phyloP scores from a whole-genome alignment of 2,113 vertebrate genomes.

The Nothoprocta pentlandii region DNA sequence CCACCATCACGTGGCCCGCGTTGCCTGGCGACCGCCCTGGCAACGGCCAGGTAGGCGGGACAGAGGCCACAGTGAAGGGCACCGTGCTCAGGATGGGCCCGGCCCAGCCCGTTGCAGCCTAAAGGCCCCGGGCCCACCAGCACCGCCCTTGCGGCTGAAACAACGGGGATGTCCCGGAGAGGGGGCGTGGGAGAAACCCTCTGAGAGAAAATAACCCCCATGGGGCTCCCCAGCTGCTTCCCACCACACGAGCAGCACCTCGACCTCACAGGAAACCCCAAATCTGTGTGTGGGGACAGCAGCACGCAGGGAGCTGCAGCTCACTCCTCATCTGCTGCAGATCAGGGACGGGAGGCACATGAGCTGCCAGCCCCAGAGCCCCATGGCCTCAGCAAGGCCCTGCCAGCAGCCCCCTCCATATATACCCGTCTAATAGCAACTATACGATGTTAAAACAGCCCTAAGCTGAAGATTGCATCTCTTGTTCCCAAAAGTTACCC shows the following conservation, averaged over 20 bases:
- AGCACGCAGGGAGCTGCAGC: fast-evolving
- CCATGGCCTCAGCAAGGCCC: no score
- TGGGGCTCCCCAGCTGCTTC: neutral
- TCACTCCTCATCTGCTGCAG: fast-evolving
- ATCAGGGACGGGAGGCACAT: no score
- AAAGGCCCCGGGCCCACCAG: neutral
- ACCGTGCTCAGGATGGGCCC: no score
- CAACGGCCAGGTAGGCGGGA: neutral
- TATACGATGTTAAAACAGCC: no score
- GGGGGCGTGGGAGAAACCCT: neutral
- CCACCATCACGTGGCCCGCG: neutral
- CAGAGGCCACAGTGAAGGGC: neutral
- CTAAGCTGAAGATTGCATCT: no score
- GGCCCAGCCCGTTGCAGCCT: no score
- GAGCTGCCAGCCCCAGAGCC: no score
- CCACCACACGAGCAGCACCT: neutral
- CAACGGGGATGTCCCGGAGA: no score
- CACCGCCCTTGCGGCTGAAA: neutral
- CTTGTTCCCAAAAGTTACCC: no score
- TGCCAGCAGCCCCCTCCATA: no score
- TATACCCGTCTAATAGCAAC: no score
- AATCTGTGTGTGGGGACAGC: neutral
- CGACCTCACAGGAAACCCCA: neutral
- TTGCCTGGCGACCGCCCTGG: neutral
- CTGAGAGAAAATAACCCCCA: neutral